Percentiles rank a stretch among this genome's conserved stretches.
These are phyloP conservation scores for Scaptomyza polygonia DNA, from an alignment of 2,888 invertebrate genomes.

Conservation along the genomic window DNA sequence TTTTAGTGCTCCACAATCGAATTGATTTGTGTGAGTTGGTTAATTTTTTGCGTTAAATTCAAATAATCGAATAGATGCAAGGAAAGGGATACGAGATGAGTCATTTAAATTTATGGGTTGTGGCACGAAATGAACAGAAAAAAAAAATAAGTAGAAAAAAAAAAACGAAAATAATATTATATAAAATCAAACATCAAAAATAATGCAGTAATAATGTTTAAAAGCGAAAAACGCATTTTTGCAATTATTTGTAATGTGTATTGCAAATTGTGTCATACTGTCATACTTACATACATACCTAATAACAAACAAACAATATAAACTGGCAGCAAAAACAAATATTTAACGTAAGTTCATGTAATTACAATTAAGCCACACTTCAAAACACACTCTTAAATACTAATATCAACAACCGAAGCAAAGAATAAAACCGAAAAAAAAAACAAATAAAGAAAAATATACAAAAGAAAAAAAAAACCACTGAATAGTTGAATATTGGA, in stretches of 20 bases:
- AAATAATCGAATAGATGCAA: conserved; percentile 60
- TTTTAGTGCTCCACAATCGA: conserved; percentile 30
- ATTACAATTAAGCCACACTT: conserved; percentile 50
- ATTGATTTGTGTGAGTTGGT: conserved; percentile 3
- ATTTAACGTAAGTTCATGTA: conserved; percentile 63
- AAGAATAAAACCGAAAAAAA: conserved; percentile 4
- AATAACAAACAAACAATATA: conserved; percentile 44
- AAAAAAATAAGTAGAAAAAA: not conserved
- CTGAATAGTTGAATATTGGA: conserved; percentile 29
- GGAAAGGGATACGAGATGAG: conserved; percentile 19
- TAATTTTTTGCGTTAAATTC: conserved; percentile 49
- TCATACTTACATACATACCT: conserved; percentile 44
- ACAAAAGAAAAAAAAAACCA: conserved; percentile 24
- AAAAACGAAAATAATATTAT: too few species aligned
- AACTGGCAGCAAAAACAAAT: conserved; percentile 48
- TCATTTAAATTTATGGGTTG: conserved; percentile 65
- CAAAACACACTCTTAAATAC: conserved; percentile 27
- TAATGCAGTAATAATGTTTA: too few species aligned
- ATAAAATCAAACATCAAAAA: too few species aligned
- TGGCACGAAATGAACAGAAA: conserved; percentile 36
- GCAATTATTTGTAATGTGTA: conserved; percentile 36
- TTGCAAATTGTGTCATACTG: conserved; percentile 50
- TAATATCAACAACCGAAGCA: conserved; percentile 35
- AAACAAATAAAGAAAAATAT: not conserved
- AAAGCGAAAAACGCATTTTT: too few species aligned